phyloP scores from a whole-genome alignment of 2,888 invertebrate genomes.

The Cheilosia vulpina region DNA sequence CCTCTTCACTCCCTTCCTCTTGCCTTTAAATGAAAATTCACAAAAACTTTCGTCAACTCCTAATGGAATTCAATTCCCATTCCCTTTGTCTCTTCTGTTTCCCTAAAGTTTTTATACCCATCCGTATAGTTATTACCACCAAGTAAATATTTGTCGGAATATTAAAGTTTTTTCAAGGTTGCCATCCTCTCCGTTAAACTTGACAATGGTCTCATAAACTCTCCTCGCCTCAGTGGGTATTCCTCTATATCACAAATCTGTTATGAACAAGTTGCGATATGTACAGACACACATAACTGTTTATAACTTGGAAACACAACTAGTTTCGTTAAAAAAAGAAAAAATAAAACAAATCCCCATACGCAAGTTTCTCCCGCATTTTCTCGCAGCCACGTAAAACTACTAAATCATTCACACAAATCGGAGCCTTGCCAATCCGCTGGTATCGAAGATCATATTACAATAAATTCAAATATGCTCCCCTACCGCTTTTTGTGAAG shows the following conservation, averaged over 20 bases:
- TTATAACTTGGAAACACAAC: neutral
- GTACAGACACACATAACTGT: neutral
- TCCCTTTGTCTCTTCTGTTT: neutral
- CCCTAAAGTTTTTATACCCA: neutral
- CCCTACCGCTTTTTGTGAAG: neutral
- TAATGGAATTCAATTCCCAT: neutral
- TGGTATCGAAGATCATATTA: conserved; percentile 1
- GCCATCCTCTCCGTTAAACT: neutral
- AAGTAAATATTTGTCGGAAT: neutral
- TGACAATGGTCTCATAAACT: conserved; percentile 15
- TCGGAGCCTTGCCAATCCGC: conserved; percentile 1
- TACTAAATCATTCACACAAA: conserved; percentile 14
- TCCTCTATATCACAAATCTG: neutral
- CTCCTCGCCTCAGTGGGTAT: neutral
- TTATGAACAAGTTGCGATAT: neutral
- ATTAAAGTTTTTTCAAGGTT: conserved; percentile 9
- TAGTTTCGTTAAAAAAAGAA: neutral
- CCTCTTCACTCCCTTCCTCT: too few relatives aligned
- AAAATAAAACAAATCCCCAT: neutral
- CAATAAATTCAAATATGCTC: conserved; percentile 17
- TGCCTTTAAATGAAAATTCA: too few relatives aligned
- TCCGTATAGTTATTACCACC: neutral
- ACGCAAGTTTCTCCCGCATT: conserved; percentile 6
- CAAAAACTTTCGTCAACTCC: too few relatives aligned
- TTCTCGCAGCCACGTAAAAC: neutral